These are phyloP conservation scores for Eupithecia exiguata DNA, from an alignment of 2,888 invertebrate species.

Conservation along the genomic window DNA sequence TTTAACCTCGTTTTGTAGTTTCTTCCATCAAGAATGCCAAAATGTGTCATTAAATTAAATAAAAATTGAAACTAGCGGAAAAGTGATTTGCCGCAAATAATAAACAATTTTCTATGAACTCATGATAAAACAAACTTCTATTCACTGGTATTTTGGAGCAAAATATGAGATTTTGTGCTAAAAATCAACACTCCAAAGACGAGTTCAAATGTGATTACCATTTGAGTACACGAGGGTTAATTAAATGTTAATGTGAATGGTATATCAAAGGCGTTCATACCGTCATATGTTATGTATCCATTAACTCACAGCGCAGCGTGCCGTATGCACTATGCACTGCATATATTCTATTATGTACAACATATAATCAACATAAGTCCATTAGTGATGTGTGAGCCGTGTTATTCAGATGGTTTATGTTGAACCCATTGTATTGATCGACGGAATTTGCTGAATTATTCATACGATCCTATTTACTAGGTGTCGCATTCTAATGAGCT, in stretches of 20 bases:
- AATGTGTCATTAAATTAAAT: too few relatives aligned
- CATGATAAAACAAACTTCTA: too few relatives aligned
- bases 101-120: too few relatives aligned
- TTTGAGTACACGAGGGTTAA: not conserved
- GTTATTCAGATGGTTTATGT: conserved; percentile 22
- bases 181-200: too few relatives aligned
- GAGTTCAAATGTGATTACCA: not conserved
- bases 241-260: not conserved
- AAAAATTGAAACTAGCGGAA: too few relatives aligned
- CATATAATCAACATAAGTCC: conserved; percentile 27
- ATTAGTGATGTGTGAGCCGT: conserved; percentile 25
- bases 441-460: conserved; percentile 43
- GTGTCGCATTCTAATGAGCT: conserved; percentile 42
- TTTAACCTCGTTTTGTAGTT: too few relatives aligned
- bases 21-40: too few relatives aligned
- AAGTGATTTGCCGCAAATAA: too few relatives aligned
- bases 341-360: too few relatives aligned
- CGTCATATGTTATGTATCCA: not conserved
- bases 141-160: too few relatives aligned
- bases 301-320: not conserved
- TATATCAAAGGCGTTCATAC: not conserved
- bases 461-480: conserved; percentile 39
- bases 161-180: too few relatives aligned
- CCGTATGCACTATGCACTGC: not conserved
- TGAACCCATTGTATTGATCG: conserved; percentile 35